phyloP scores from a whole-genome alignment of 2,888 invertebrate species.

The Drosophila colorata region DNA sequence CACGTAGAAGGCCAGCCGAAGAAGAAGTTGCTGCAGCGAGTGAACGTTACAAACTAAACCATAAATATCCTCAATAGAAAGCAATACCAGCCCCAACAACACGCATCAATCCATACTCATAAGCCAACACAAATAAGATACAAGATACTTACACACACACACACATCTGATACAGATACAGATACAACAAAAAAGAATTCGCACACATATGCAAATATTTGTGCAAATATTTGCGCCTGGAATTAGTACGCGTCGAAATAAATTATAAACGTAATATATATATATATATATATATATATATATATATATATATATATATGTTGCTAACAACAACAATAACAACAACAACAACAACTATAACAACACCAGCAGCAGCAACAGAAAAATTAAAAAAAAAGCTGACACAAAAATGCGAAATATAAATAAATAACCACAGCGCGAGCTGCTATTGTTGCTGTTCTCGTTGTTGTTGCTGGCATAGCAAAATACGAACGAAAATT shows the following conservation, averaged over 20 bases:
- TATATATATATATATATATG: conserved; percentile 31
- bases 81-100: conserved; percentile 17
- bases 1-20: conserved; percentile 12
- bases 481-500: conserved; percentile 61
- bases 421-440: conserved; percentile 48
- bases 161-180: conserved; percentile 23
- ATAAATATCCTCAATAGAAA: conserved; percentile 58
- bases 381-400: conserved; percentile 33
- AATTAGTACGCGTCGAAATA: conserved; percentile 74
- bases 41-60: conserved; percentile 59
- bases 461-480: conserved; percentile 25
- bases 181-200: conserved; percentile 32
- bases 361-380: conserved; percentile 27
- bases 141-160: conserved; percentile 20
- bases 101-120: conserved; percentile 4
- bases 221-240: conserved; percentile 69
- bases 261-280: conserved; percentile 52
- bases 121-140: conserved; percentile 8
- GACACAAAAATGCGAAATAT: conserved; percentile 63
- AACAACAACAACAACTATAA: conserved; percentile 21
- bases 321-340: conserved; percentile 35
- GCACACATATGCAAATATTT: conserved; percentile 55
- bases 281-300: conserved; percentile 9
- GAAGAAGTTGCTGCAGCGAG: conserved; percentile 7
- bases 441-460: conserved; percentile 28